A percentile compares a stretch with the other conserved stretches of the same genome.
phyloP scores from a whole-genome alignment of 2,113 vertebrate species.

The Gorsachius goisagi region DNA sequence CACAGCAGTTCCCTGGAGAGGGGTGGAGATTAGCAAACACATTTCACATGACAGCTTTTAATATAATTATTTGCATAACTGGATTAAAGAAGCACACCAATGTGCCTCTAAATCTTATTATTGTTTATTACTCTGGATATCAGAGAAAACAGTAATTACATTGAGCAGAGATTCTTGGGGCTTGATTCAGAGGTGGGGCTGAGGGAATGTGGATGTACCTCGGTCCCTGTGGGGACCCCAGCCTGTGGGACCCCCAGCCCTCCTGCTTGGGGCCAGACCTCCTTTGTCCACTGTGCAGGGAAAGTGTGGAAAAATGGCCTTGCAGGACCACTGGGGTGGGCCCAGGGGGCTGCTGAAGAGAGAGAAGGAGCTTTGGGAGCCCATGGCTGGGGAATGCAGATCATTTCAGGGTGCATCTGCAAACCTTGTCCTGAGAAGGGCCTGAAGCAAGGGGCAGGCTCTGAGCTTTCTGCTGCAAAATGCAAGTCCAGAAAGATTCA shows the following conservation, averaged over 20 bases:
- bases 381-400: accelerated
- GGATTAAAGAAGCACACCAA: neutral
- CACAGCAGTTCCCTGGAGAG: neutral
- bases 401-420: neutral
- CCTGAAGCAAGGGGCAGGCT: neutral
- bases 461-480: neutral
- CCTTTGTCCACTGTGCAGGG: neutral
- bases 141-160: neutral
- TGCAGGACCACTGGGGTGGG: neutral
- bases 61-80: slow-evolving; percentile 35
- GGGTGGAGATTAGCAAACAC: neutral
- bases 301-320: neutral
- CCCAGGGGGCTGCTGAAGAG: neutral
- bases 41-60: neutral
- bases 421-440: neutral
- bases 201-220: neutral
- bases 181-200: neutral
- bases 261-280: accelerated
- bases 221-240: accelerated
- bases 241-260: accelerated
- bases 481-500: neutral
- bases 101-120: neutral
- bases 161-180: neutral
- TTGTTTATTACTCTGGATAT: slow-evolving; percentile 26
- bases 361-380: neutral